Evolutionary conservation across 2,113 vertebrate species (phyloP).

Genomic region (Gambusia holbrooki): DNA sequence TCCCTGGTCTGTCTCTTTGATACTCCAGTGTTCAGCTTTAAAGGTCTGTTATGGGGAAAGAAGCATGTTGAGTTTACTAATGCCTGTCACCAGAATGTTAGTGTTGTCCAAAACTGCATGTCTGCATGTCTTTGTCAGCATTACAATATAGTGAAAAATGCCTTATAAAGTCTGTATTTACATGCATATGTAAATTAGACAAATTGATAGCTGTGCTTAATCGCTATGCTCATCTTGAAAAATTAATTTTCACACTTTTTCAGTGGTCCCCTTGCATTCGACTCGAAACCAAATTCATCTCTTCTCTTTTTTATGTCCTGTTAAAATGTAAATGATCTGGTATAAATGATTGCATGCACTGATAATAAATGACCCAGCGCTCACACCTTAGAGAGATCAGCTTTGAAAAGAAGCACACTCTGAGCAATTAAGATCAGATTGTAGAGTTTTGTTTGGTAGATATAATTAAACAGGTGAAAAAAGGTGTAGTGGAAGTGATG

Average conservation of each 20-base stretch:
- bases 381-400: conserved; percentile 5
- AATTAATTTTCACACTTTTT: conserved; percentile 21
- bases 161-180: conserved; percentile 28
- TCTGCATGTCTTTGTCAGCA: conserved; percentile 65
- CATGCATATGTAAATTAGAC: conserved; percentile 15
- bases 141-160: conserved; percentile 44
- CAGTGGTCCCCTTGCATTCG: conserved; percentile 2
- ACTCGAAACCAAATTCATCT: conserved; percentile 26
- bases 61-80: conserved; percentile 25
- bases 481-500: background rate
- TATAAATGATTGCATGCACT: conserved; percentile 4
- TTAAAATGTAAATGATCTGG: conserved; percentile 16
- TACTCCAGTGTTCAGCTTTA: conserved; percentile 50
- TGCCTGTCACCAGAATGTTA: conserved; percentile 17
- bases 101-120: conserved; percentile 7
- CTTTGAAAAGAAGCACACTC: background rate
- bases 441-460: background rate
- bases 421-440: background rate
- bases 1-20: conserved; percentile 57
- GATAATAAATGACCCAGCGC: conserved; percentile 6
- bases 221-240: background rate
- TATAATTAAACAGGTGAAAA: background rate
- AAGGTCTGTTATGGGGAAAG: conserved; percentile 41
- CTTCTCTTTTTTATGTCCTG: background rate
- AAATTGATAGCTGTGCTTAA: conserved; percentile 1